A percentile compares a stretch with the other conserved stretches of the same genome.
phyloP scores from a whole-genome alignment of 2,888 invertebrate species.

The Noctua janthe region DNA sequence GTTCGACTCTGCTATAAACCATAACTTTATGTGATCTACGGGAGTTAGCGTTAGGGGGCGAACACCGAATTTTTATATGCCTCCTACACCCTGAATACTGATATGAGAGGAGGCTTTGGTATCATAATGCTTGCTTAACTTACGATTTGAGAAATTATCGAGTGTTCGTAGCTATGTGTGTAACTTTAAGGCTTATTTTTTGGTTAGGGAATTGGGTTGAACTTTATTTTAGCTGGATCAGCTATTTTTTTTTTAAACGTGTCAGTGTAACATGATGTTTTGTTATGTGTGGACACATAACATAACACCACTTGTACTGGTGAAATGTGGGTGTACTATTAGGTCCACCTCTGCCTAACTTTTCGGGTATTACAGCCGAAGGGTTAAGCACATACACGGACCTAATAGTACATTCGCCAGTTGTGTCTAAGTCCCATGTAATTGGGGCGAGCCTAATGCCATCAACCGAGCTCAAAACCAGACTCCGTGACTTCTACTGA shows the following conservation, averaged over 20 bases:
- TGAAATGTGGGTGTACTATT: too few relatives aligned
- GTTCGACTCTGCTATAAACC: slow-evolving; percentile 79
- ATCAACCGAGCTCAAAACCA: too few relatives aligned
- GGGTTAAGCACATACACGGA: too few relatives aligned
- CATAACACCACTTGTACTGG: too few relatives aligned
- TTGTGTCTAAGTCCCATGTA: too few relatives aligned
- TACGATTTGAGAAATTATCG: slow-evolving; percentile 56
- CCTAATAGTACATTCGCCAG: too few relatives aligned
- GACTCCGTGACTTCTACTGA: too few relatives aligned
- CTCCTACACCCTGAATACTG: slow-evolving; percentile 76
- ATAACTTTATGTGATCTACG: slow-evolving; percentile 84
- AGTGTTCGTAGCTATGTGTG: slow-evolving; percentile 19
- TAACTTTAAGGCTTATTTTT: slow-evolving; percentile 18
- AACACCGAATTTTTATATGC: slow-evolving; percentile 80
- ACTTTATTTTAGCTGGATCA: background rate
- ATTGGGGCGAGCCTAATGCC: too few relatives aligned
- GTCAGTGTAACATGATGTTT: too few relatives aligned
- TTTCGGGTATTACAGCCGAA: too few relatives aligned
- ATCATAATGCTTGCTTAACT: slow-evolving; percentile 50
- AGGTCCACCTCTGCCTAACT: too few relatives aligned
- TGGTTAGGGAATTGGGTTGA: background rate
- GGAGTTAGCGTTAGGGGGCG: slow-evolving; percentile 71
- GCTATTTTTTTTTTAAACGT: background rate
- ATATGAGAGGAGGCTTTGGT: slow-evolving; percentile 59
- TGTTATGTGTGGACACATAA: too few relatives aligned